Evolutionary conservation across 2,113 vertebrate genomes (phyloP), one percentile per base, ranked within the genome.

Genomic region (Corythaeola cristata): DNA sequence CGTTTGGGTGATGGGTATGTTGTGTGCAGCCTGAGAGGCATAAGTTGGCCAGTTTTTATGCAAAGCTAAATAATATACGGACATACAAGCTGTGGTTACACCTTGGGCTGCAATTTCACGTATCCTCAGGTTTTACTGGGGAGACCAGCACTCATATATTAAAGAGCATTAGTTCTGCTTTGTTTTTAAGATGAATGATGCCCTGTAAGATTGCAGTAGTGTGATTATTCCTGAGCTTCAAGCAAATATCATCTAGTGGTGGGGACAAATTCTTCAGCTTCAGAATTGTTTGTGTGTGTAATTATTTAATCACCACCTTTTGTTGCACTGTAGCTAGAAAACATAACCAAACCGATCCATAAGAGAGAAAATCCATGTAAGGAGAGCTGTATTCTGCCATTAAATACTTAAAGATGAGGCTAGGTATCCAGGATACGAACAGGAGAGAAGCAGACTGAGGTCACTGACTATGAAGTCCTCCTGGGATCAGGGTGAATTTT

Each of bases 261-360:
- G 27, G 20, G 37, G 72, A 60, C 45, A 59, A 26, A 58, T 80
- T 72, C 80, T 15, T 20, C 53, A 15, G 32, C 47, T 91, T 74
- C 6, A 8, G 67, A 24, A 37, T 58, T 58, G 17, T 73, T 89
- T 89, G 58, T 39, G n/a, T 18, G 16, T 8, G 5, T 68, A n/a
- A 41, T 59, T 67, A 23, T n/a, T 89, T 56, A 56, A 87, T 60
- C 13, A 4, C 9, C 15, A 5, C 32, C 14, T 89, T 86, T 45
- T 4, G 52, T 39, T 35, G 45, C 3, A 28, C 72, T 5, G 21
- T n/a, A 80, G 49, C 53, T 58, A 12, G 32, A 76, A 87, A 91
- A 72, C 0, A 2, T 18, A 11, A 50, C 33, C 76, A 55, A 1
- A 28, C 2, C 8, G 32, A 26, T 7, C 33, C 18, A 1, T 1